Percentiles rank a stretch among this genome's conserved stretches.
Conservation (phyloP, 37 sponge, comb jelly and placozoan species). For the Petrosia ficiformis region DNA sequence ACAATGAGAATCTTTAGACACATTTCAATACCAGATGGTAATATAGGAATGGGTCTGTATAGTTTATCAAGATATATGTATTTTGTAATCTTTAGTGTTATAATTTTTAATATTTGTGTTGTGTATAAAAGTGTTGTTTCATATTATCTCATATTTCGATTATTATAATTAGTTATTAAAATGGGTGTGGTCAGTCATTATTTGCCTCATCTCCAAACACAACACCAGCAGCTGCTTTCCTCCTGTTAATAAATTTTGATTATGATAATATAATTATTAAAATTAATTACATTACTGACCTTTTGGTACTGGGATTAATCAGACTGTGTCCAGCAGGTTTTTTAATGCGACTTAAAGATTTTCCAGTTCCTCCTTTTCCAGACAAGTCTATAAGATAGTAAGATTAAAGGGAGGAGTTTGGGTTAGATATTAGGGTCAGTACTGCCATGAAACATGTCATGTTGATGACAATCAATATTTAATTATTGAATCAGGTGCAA, state of each 20-base stretch:
- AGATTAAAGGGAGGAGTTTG: no score
- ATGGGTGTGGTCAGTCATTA: neutral
- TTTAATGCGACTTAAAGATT: conserved; percentile 11
- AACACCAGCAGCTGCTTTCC: conserved; percentile 57
- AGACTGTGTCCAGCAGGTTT: conserved; percentile 51
- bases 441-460: no score
- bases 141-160: no score
- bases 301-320: conserved; percentile 54
- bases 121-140: no score
- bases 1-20: conserved; percentile 22
- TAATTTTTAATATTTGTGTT: no score
- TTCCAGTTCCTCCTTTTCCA: neutral
- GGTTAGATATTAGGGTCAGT: no score
- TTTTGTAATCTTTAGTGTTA: no score
- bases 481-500: neutral
- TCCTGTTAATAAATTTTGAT: conserved; percentile 4
- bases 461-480: neutral
- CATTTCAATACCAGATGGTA: no score
- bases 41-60: no score
- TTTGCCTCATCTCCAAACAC: conserved; percentile 57
- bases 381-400: conserved; percentile 2
- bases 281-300: conserved; percentile 16
- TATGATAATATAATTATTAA: no score
- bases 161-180: no score
- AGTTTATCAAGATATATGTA: no score